Conservation (phyloP, 2,888 invertebrate genomes). For the Drosophila pseudotakahashii region DNA sequence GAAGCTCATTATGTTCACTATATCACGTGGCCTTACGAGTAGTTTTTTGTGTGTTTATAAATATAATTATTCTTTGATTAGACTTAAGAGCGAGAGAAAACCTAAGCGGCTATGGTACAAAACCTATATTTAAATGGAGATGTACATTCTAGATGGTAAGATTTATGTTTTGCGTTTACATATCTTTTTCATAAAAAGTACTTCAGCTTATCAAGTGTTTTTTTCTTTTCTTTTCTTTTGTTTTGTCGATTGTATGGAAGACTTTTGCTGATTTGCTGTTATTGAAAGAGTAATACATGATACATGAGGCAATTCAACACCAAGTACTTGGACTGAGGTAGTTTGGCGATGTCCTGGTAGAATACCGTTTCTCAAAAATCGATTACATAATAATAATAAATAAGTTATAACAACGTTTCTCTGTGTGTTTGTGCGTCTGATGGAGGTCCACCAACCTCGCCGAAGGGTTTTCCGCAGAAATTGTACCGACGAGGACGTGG, state of each 20-base stretch:
- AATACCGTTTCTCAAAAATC: constrained; percentile 62
- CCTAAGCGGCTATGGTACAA: constrained; percentile 22
- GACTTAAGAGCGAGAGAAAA: constrained; percentile 42
- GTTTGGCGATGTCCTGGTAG: constrained; percentile 71
- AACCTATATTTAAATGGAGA: constrained; percentile 46
- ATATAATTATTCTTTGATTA: constrained; percentile 41
- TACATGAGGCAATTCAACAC: constrained; percentile 77
- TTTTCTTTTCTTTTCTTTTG: neutral
- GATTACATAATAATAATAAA: constrained; percentile 67
- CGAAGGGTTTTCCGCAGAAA: constrained; percentile 3
- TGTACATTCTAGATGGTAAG: constrained; percentile 36
- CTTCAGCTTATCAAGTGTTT: constrained; percentile 39
- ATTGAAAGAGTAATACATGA: constrained; percentile 50
- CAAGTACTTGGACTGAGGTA: constrained; percentile 81
- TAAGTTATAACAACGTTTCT: constrained; percentile 66
- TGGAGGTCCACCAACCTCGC: constrained; percentile 42
- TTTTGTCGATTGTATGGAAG: constrained; percentile 33
- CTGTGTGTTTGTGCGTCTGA: constrained; percentile 26
- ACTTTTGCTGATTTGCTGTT: constrained; percentile 52
- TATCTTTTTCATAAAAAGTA: constrained; percentile 55
- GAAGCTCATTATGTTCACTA: constrained; percentile 74
- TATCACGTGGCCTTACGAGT: constrained; percentile 77
- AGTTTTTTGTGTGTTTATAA: constrained; percentile 45
- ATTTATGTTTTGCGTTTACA: constrained; percentile 29
- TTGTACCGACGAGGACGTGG: constrained; percentile 30